Evolutionary conservation across 2,113 vertebrate species (phyloP).

Genomic region (Euleptes europaea): DNA sequence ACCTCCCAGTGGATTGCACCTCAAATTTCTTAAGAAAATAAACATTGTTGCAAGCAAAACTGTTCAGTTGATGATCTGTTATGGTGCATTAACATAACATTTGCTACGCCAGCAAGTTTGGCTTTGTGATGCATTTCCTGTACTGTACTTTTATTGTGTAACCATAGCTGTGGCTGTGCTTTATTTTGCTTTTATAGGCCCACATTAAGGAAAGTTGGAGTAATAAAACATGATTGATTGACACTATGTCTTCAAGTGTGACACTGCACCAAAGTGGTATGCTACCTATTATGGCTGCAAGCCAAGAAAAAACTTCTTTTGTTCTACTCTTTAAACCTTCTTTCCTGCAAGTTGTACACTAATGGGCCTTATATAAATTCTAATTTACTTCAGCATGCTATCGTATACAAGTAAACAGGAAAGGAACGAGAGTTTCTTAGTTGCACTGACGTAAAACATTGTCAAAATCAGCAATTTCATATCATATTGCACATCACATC

Average conservation of each 20-base stretch:
- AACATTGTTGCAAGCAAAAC: not conserved
- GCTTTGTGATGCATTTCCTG: not conserved
- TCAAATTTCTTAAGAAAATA: not conserved
- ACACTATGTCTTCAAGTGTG: slow-evolving; percentile 12
- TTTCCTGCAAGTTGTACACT: not conserved
- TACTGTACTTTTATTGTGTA: slow-evolving; percentile 13
- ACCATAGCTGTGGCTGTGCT: not conserved
- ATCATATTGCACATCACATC: not conserved
- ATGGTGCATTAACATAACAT: not conserved
- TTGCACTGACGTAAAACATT: not conserved
- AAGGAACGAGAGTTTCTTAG: not conserved
- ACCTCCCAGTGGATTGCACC: not conserved
- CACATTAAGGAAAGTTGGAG: slow-evolving; percentile 38
- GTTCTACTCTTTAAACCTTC: not conserved
- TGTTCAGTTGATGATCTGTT: slow-evolving; percentile 4
- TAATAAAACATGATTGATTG: slow-evolving; percentile 41
- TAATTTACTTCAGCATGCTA: slow-evolving; percentile 19
- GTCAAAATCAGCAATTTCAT: not conserved
- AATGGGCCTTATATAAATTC: slow-evolving; percentile 1
- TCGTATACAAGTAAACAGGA: slow-evolving; percentile 19
- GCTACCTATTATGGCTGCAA: slow-evolving; percentile 36
- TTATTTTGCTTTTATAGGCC: slow-evolving; percentile 28
- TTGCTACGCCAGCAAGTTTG: slow-evolving; percentile 6
- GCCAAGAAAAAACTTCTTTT: slow-evolving; percentile 5
- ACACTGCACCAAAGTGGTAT: slow-evolving; percentile 2